phyloP scores from a whole-genome alignment of 1,140 invertebrate species.

The Ganaspis sp. region DNA sequence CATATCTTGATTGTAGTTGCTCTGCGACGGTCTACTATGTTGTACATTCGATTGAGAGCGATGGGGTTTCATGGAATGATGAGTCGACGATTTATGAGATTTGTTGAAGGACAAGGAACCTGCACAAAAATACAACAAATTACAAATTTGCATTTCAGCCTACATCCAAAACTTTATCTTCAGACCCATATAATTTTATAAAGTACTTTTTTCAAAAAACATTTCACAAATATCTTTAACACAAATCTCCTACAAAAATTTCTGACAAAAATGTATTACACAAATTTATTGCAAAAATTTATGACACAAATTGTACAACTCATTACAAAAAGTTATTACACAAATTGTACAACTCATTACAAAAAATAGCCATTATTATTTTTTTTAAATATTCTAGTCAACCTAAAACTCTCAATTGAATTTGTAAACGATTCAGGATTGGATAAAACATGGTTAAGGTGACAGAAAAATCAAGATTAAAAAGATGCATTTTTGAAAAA shows the following conservation, averaged over 20 bases:
- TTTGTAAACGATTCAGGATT: not conserved
- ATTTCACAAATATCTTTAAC: no score
- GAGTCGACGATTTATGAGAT: conserved; percentile 70
- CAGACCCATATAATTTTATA: conserved; percentile 13
- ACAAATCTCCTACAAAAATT: no score
- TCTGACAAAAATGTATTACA: no score
- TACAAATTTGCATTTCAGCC: conserved; percentile 30
- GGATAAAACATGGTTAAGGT: not conserved
- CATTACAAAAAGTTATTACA: no score
- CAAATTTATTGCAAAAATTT: no score
- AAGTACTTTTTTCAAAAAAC: not conserved
- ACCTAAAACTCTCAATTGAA: not conserved
- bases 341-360: no score
- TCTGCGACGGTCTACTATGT: conserved; percentile 65
- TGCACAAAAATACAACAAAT: conserved; percentile 57
- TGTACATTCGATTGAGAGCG: conserved; percentile 66
- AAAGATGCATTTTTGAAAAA: not conserved
- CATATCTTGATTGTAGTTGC: conserved; percentile 34
- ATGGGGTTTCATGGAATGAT: conserved; percentile 74
- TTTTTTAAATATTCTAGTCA: no score
- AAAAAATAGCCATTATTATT: no score
- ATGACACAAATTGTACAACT: no score
- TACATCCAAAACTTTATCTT: conserved; percentile 29
- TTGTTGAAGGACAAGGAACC: conserved; percentile 66
- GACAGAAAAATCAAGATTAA: not conserved